Evolutionary conservation across 2,888 invertebrate species (phyloP), one percentile per base, ranked within the genome.

Genomic region (Entomobrya multifasciata): DNA sequence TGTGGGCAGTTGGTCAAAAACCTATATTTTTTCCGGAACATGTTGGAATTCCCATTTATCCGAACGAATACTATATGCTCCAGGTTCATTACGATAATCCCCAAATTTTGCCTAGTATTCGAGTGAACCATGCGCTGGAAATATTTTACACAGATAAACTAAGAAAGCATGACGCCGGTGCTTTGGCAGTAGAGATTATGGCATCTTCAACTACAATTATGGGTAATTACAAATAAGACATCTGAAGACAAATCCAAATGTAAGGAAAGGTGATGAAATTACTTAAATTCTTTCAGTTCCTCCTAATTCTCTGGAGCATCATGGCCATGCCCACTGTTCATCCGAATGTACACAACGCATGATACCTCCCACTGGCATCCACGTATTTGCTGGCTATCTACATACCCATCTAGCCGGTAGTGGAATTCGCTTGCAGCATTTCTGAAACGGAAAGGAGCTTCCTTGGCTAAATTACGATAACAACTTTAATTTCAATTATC

Each of bases 21-120:
- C 62, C 88, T 0, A 25, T 70, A 13, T 72, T 86, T 17, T 82
- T 86, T 17, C 88, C 88, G 5, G 82, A 86, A 0, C 86, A 88
- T 25, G 88, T 88, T 17, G 88, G 88, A 5, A 22, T 82, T 20
- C 82, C 88, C 0, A 11, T 88, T 0, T 55, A 47, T 17, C 77
- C 77, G 30, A 65, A 86, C n/a, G 86, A 86, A 49, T 88, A 83
- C 25, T 74, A 77, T 36, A 55, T 86, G 52, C 47, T 80, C 1
- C 67, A 81, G 57, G 57, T 67, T 30, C 57, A 55, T 36, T 70
- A 57, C 27, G 62, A 74, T 25, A 83, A 83, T 27, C 60, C 83
- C 17, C 22, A 76, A 0, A 0, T 41, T 0, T 0, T 82, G 5
- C 49, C 72, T 13, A 74, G 82, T 13, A 22, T 82, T 10, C 11